Evolutionary conservation across 2,888 invertebrate genomes (phyloP), one percentile per base, ranked within the genome.

Genomic region (Chaetogeoica ovagalla): DNA sequence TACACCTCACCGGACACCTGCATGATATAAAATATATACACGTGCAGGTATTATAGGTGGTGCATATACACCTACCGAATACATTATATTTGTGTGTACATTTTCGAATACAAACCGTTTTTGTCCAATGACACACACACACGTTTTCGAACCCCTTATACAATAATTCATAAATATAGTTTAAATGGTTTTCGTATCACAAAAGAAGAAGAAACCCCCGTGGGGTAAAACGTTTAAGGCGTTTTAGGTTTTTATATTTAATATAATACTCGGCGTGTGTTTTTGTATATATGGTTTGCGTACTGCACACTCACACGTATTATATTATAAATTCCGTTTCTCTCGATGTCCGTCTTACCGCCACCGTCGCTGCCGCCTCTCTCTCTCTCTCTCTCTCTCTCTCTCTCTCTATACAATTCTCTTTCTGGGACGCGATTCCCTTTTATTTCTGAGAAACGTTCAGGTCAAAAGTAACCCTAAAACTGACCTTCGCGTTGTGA

Each of bases 401-500:
- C n/a, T 63, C 19, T 63, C 2, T 30, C 11, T 37, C 43, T 43
- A 43, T 43, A 7, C 11, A 43, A 52, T 37, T 63, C 48, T 65
- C 30, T 60, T 30, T 77, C 30, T 9, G 23, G 30, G 4, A 1
- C 43, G 7, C 43, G 6, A 3, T 43, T 60, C 17, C 60, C 30
- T 43, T 59, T 69, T 17, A 15, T 39, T 79, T 63, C 69, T 69
- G 15, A 52, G 70, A 62, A 75, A 43, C 23, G 30, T 43, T 57
- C 60, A 30, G 79, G 70, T 71, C 79, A 71, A 79, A 71, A 79
- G 55, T 63, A 71, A 70, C 79, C 79, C 63, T 70, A 19, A 63
- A 55, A 55, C 5, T 63, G 70, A 79, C 79, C 70, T 70, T 70
- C 69, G 8, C 11, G 21, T n/a, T 21, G 23, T 2, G 59, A 63